Conservation (phyloP, 2,113 vertebrate species). For the Eulemur rufifrons region DNA sequence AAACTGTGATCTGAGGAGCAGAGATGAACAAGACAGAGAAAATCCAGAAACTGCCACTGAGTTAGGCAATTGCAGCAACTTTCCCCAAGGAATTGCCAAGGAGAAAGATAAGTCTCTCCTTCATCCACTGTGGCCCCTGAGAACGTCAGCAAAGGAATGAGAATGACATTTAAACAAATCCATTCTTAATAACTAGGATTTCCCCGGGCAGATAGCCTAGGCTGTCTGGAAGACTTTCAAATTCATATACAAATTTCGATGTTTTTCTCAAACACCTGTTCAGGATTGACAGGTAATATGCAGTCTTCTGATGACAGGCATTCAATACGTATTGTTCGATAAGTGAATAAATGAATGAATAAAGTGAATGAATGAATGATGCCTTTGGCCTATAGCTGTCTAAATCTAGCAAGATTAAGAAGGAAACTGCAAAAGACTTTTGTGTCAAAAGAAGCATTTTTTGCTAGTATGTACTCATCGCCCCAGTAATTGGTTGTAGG, state of each 20-base stretch:
- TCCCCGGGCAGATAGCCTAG: not conserved
- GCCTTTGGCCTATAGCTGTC: not conserved
- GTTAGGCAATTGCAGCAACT: not conserved
- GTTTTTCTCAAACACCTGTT: not conserved
- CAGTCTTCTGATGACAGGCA: not conserved
- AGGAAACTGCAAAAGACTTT: not conserved
- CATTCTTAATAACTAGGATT: not conserved
- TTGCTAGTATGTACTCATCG: not conserved
- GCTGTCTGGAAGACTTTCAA: not conserved
- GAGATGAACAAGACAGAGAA: not conserved
- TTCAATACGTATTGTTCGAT: not conserved
- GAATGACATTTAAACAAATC: not conserved
- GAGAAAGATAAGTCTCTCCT: not conserved
- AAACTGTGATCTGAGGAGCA: not conserved
- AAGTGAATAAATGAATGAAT: not conserved
- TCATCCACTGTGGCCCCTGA: not conserved
- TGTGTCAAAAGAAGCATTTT: not conserved
- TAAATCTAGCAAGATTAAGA: constrained; percentile 2
- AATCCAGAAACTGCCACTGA: not conserved
- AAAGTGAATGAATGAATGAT: not conserved
- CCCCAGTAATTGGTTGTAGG: not conserved
- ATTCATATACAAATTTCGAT: not conserved
- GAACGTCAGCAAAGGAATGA: not conserved
- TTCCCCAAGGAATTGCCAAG: not conserved
- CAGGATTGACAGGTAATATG: not conserved